Base-by-base conservation (phyloP, 2,888 invertebrate genomes). In the Rhodophaea formosa region DNA sequence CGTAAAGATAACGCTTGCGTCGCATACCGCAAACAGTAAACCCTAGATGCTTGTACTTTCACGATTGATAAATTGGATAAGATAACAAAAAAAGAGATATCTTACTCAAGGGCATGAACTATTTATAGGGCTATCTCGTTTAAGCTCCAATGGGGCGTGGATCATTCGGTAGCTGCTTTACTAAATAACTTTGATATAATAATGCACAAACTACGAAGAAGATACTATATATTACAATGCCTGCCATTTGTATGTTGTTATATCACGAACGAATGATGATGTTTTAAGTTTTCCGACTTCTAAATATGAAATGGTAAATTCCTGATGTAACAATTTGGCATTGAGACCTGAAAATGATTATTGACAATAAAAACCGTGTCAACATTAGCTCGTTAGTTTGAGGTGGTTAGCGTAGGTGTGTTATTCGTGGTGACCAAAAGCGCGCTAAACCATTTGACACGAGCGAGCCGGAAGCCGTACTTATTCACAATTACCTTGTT, bases 261-360 rank as follows among this genome's bases (percentile, higher is more conserved):
- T 23, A 3, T 23, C 23, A 23, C 5, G 5, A 23, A 23, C 23
- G 2, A 23, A 23, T 3, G 5, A 23, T 23, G 5, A 23, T 23
- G 23, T 23, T 23, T 23, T 23, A 23, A 2, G 23, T 23, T 23
- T 23, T 23, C 23, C 23, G 23, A 17, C 14, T 45, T 45, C 15
- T 45, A 16, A 45, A 51, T 51, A 16, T 23, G 14, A 32, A 32
- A 47, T 14, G 29, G 17, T 49, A 8, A 49, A 49, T n/a, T 30
- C 30, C 30, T 51, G 32, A 32, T 51, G 16, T 35, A 51, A 17
- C 35, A 49, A 17, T 53, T 68, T 78, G 79, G 67, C 82, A 81
- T 82, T 82, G 82, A 82, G 74, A 78, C 77, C 66, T 71, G 75
- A 79, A 77, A 80, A 81, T 75, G 62, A 63, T 72, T 77, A 70